These are phyloP conservation scores for Pyralis farinalis DNA, from an alignment of 2,888 invertebrate species.

Conservation along the genomic window DNA sequence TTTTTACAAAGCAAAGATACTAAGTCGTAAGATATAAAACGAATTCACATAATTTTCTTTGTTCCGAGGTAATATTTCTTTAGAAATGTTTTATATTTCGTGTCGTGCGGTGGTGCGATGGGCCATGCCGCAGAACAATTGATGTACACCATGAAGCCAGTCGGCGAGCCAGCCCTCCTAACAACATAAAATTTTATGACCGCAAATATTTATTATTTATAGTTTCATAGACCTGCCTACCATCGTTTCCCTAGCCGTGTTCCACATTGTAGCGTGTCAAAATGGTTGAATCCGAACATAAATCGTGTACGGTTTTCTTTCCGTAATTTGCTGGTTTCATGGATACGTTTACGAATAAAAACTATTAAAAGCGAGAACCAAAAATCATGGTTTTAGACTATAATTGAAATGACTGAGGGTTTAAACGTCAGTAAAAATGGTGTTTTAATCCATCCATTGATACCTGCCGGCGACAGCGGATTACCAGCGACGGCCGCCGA, in stretches of 20 bases:
- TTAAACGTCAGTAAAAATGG: constrained; percentile 67
- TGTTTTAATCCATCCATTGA: constrained; percentile 75
- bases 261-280: constrained; percentile 31
- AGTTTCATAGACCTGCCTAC: constrained; percentile 57
- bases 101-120: constrained; percentile 1
- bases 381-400: constrained; percentile 33
- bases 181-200: constrained; percentile 70
- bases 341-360: not conserved
- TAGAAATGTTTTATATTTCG: not conserved
- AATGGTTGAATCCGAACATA: constrained; percentile 14
- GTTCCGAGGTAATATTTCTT: not conserved
- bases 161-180: constrained; percentile 35
- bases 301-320: constrained; percentile 5
- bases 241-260: constrained; percentile 38
- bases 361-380: constrained; percentile 9
- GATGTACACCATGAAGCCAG: constrained; percentile 47
- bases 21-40: not conserved
- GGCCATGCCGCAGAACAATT: constrained; percentile 35
- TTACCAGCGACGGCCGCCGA: constrained; percentile 38
- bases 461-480: constrained; percentile 68
- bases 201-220: constrained; percentile 72
- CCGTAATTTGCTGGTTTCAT: not conserved
- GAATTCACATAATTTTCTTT: not conserved
- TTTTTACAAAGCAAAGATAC: not conserved
- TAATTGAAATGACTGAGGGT: constrained; percentile 57